Evolutionary conservation across 2,113 vertebrate genomes (phyloP).

Genomic region (Strix uralensis): DNA sequence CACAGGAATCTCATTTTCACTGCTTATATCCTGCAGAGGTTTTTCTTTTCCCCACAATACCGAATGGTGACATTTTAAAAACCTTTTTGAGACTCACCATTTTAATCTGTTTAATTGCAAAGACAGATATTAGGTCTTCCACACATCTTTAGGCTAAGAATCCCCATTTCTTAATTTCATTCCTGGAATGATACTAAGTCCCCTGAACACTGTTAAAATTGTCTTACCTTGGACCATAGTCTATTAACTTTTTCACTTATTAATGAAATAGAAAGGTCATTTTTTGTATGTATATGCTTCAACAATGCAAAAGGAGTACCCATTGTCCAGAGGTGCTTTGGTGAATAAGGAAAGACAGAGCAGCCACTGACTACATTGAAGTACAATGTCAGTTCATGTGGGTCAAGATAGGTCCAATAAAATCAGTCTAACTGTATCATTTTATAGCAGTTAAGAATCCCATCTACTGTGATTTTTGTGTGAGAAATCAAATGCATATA

Average conservation of each 20-base stretch:
- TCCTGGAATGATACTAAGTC: not conserved
- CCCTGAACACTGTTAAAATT: not conserved
- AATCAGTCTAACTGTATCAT: not conserved
- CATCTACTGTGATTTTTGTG: not conserved
- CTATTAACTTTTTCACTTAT: not conserved
- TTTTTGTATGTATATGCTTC: not conserved
- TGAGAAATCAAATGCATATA: not conserved
- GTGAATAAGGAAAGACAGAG: not conserved
- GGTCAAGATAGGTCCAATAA: not conserved
- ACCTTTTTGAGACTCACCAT: not conserved
- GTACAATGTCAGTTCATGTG: not conserved
- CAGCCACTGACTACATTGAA: not conserved
- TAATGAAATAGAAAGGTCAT: not conserved
- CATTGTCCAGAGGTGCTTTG: not conserved
- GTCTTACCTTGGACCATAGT: not conserved
- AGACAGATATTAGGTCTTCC: not conserved
- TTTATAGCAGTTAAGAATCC: not conserved
- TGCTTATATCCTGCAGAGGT: not conserved
- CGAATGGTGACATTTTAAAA: not conserved
- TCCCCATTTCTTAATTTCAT: not conserved
- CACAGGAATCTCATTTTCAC: conserved; percentile 12
- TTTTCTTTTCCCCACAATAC: not conserved
- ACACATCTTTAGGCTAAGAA: conserved; percentile 3
- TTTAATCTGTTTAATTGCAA: not conserved
- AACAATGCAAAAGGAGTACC: not conserved